phyloP scores from a whole-genome alignment of 2,113 vertebrate genomes.

The Gymnogyps californianus region DNA sequence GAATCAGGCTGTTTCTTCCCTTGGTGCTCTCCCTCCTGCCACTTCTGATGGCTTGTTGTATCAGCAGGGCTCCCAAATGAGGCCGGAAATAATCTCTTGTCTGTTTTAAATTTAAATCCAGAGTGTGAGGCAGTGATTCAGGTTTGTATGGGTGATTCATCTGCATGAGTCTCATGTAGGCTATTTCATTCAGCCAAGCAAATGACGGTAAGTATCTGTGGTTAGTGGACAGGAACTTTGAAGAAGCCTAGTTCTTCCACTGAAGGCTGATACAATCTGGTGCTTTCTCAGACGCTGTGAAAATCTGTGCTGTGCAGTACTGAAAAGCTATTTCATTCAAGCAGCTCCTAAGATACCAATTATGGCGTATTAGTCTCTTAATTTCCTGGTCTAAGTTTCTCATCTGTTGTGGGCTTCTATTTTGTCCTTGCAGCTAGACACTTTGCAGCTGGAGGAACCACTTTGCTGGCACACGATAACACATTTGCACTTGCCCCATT shows the following conservation, averaged over 20 bases:
- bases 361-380: not conserved
- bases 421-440: not conserved
- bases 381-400: not conserved
- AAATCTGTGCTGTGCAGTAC: not conserved
- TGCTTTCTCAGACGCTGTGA: not conserved
- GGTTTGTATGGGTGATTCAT: slow-evolving; percentile 62
- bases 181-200: not conserved
- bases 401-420: not conserved
- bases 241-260: not conserved
- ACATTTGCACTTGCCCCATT: not conserved
- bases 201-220: not conserved
- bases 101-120: not conserved
- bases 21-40: not conserved
- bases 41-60: not conserved
- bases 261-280: not conserved
- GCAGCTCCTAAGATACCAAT: not conserved
- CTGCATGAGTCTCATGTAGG: not conserved
- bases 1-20: not conserved
- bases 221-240: not conserved
- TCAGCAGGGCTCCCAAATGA: not conserved
- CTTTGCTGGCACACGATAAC: not conserved
- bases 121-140: slow-evolving; percentile 16
- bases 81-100: not conserved
- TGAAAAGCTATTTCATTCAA: not conserved
- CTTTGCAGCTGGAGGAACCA: not conserved